These are phyloP conservation scores for Leptinotarsa defecta DNA, from an alignment of 1,140 invertebrate species.

Conservation along the genomic window DNA sequence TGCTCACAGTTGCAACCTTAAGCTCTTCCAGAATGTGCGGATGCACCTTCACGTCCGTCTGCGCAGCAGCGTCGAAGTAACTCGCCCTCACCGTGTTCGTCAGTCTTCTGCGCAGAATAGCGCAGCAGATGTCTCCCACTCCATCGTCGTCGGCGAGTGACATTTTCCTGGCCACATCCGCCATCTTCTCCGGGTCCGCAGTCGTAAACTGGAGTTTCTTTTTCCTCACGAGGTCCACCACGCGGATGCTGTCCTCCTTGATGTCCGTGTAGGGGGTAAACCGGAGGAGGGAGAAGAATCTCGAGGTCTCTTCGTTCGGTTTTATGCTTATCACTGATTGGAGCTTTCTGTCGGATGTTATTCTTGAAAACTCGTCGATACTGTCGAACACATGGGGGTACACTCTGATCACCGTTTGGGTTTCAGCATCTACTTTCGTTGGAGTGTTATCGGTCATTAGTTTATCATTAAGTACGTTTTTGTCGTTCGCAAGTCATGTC, in stretches of 20 bases:
- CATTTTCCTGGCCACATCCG: slow-evolving; percentile 7
- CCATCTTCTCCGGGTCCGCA: background rate
- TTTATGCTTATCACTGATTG: slow-evolving; percentile 35
- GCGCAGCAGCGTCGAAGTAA: slow-evolving; percentile 22
- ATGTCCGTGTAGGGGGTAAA: slow-evolving; percentile 40
- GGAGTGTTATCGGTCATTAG: slow-evolving; percentile 21
- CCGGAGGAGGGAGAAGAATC: slow-evolving; percentile 35
- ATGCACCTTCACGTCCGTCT: slow-evolving; percentile 38
- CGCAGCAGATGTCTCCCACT: slow-evolving; percentile 30
- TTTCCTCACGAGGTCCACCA: slow-evolving; percentile 37
- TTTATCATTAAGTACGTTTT: background rate
- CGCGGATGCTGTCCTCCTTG: slow-evolving; percentile 30
- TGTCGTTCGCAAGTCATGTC: too few species aligned
- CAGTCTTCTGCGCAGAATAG: slow-evolving; percentile 26
- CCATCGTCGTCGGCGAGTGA: slow-evolving; percentile 40
- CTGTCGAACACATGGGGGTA: slow-evolving; percentile 36
- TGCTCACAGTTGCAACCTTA: slow-evolving; percentile 29
- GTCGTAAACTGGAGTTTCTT: slow-evolving; percentile 30
- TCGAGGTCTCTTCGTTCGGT: slow-evolving; percentile 30
- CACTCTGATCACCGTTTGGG: slow-evolving; percentile 40
- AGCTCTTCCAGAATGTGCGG: slow-evolving; percentile 35
- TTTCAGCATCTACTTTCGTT: slow-evolving; percentile 29
- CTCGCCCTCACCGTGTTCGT: slow-evolving; percentile 3
- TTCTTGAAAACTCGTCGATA: slow-evolving; percentile 14
- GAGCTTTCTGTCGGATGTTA: slow-evolving; percentile 34